Evolutionary conservation across 2,888 invertebrate genomes (phyloP).

Genomic region (Dynastes hyllus): DNA sequence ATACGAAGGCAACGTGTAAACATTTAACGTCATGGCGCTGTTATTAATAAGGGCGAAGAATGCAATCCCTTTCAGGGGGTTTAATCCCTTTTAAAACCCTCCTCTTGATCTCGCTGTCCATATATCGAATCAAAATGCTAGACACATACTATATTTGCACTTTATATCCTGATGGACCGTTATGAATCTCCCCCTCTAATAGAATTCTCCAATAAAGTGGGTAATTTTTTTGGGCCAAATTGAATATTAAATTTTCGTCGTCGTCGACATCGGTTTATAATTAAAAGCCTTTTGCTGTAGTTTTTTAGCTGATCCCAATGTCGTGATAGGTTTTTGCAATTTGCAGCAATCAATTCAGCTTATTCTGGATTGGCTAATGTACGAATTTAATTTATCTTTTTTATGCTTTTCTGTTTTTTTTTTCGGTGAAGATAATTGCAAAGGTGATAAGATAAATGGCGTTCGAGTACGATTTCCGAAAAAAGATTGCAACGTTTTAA

Average conservation of each 20-base stretch:
- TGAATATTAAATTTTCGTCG: conserved; percentile 48
- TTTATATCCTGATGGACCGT: conserved; percentile 46
- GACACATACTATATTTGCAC: conserved; percentile 47
- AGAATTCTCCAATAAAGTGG: conserved; percentile 46
- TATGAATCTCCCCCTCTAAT: conserved; percentile 38
- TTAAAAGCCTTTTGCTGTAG: not conserved
- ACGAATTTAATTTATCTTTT: too few relatives aligned
- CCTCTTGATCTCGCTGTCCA: conserved; percentile 15
- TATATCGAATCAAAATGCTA: conserved; percentile 50
- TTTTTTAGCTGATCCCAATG: not conserved
- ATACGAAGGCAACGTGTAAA: conserved; percentile 30
- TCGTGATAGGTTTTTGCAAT: not conserved
- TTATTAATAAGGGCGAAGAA: conserved; percentile 37
- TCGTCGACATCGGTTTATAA: not conserved
- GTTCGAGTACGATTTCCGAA: too few relatives aligned
- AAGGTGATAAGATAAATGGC: too few relatives aligned
- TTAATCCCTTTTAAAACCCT: conserved; percentile 43
- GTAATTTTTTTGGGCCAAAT: conserved; percentile 45
- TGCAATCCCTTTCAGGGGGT: conserved; percentile 47
- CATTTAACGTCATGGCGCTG: conserved; percentile 21
- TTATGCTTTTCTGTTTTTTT: too few relatives aligned
- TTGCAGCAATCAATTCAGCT: too few relatives aligned
- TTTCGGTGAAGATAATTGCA: too few relatives aligned
- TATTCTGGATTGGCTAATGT: too few relatives aligned
- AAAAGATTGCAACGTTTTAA: too few relatives aligned